phyloP scores from a whole-genome alignment of 2,113 vertebrate species.

The Nestor notabilis region DNA sequence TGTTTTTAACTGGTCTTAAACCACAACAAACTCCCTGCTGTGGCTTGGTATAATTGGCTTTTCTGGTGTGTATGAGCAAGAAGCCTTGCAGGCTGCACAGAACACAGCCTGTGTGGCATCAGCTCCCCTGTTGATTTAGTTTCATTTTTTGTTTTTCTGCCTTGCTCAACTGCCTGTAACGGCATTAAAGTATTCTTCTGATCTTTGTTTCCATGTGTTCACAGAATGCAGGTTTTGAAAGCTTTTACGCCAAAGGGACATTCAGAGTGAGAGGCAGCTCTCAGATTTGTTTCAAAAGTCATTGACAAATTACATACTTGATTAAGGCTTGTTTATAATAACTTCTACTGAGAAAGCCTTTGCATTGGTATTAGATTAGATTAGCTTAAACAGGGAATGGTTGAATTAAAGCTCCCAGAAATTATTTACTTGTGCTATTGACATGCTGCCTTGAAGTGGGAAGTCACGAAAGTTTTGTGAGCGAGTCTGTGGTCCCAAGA shows the following conservation, averaged over 20 bases:
- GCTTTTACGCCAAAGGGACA: conserved; percentile 9
- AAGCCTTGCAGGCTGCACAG: background rate
- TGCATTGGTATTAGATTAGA: background rate
- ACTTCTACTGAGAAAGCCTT: background rate
- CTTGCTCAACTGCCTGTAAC: conserved; percentile 67
- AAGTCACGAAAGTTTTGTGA: background rate
- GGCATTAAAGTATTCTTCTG: conserved; percentile 63
- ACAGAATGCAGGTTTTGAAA: conserved; percentile 34
- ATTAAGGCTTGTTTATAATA: background rate
- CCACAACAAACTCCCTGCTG: too few species aligned
- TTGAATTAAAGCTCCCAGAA: background rate
- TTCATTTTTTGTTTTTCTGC: conserved; percentile 74
- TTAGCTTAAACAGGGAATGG: background rate
- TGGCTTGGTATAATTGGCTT: background rate
- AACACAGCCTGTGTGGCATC: conserved; percentile 44
- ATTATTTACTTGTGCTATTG: background rate
- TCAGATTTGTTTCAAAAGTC: conserved; percentile 8
- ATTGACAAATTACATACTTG: background rate
- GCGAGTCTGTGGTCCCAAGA: background rate
- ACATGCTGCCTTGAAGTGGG: background rate
- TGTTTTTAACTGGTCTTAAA: too few species aligned
- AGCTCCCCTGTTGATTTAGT: conserved; percentile 68
- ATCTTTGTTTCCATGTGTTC: conserved; percentile 64
- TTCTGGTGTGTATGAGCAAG: background rate
- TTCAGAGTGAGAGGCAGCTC: conserved; percentile 36